Base-by-base conservation (phyloP, 2,888 invertebrate genomes). In the Pogonocherus hispidulus region DNA sequence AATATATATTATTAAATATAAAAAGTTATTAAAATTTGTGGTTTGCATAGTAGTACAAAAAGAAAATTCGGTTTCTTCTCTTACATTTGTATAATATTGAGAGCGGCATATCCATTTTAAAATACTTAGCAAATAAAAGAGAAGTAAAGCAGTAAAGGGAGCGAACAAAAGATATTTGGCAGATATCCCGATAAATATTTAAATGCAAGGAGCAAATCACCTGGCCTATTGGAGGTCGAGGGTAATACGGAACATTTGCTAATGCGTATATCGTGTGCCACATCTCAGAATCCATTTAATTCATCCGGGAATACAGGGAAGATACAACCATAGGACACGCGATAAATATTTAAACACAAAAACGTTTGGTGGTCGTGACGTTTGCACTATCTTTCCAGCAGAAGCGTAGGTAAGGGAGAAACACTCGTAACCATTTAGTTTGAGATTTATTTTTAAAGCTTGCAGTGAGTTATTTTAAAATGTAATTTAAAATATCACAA, bases 241-340 rank as follows among this genome's bases (percentile, higher is more conserved):
- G 37, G 62, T 62, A 51, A 62, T 51, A 18, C 35, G 22, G 51
- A 51, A 22, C 35, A 49, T 37, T 62, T 20, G 62, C 49, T 62
- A 62, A 62, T 62, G 51, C 62, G 37, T 51, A 49, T 62, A 62
- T 62, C 62, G 62, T 49, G 62, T 62, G 51, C 35, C 32, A 51
- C 19, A 35, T 62, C 62, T 62, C 51, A 37, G 62, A 35, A 62
- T 51, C 18, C 49, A 62, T 62, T 62, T 49, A 62, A 51, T 62
- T 49, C 37, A 51, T 32, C 37, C 22, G 62, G 37, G 62, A 27
- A 4, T 60, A 62, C 49, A 51, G 47, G 62, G 5, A 49, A 51
- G 49, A 51, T 51, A 62, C 49, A 46, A 59, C 59, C 32, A n/a
- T n/a, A 59, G 47, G 47, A 59, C 47, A 62, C 14, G 62, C 51